Conservation (phyloP, 2,888 invertebrate species). For the Toxonevra muliebris region DNA sequence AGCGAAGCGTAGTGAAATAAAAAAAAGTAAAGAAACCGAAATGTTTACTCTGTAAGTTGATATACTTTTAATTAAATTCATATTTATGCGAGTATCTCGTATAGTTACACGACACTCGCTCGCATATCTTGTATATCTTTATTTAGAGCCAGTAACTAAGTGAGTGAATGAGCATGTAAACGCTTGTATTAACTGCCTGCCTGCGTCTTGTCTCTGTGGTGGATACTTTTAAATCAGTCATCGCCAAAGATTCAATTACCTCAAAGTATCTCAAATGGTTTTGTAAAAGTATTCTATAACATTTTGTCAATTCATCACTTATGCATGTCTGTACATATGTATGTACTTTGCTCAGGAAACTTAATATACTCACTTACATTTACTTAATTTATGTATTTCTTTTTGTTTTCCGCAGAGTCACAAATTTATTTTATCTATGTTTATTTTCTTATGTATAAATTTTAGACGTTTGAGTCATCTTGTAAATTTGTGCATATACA, state of each 20-base stretch:
- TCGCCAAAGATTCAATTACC: conserved; percentile 25
- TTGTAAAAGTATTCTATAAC: conserved; percentile 17
- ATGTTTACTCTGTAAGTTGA: too few relatives aligned
- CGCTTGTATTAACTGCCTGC: background rate
- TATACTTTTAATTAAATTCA: too few relatives aligned
- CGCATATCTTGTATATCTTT: too few relatives aligned
- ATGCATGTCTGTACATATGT: background rate
- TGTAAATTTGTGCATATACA: conserved; percentile 4
- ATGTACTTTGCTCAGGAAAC: conserved; percentile 1
- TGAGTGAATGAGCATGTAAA: background rate
- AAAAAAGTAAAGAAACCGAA: too few relatives aligned
- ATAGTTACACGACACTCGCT: too few relatives aligned
- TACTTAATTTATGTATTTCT: background rate
- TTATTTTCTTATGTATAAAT: background rate
- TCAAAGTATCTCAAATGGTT: conserved; percentile 32
- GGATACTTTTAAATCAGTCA: background rate
- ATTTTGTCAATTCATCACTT: conserved; percentile 31
- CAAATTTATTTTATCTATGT: conserved; percentile 11
- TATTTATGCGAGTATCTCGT: too few relatives aligned
- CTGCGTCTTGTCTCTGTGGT: background rate
- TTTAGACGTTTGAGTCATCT: background rate
- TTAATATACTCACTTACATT: background rate
- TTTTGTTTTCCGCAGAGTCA: background rate
- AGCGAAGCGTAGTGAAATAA: too few relatives aligned
- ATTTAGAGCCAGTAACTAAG: too few relatives aligned